Base-by-base conservation (phyloP, 2,888 invertebrate species). In the Cerceris ruficornis region DNA sequence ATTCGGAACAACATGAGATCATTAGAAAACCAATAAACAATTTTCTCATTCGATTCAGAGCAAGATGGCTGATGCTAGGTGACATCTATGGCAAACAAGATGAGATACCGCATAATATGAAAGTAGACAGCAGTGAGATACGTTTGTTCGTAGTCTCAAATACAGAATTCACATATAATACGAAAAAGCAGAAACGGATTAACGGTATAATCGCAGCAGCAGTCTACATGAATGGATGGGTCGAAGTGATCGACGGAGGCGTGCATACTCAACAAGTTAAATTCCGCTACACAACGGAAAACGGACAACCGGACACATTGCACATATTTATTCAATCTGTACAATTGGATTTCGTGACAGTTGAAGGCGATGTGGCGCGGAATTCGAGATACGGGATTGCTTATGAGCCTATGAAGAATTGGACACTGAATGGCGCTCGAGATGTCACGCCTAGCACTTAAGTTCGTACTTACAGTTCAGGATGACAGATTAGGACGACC, bases 61-160 rank as follows among this genome's bases (percentile, higher is more conserved):
- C 62, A 9, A 80, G 75, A 17, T 86, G 86, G 86, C 61, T 86
- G 50, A 82, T 83, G 76, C 54, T 71, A 50, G 86, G 86, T 11
- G 75, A 81, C n/a, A 49, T 68, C 8, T 69, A 83, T 9, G 28
- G 58, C 39, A 52, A 77, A 1, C 28, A 54, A 14, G 66, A 75
- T 11, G 70, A 71, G 2, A 11, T n/a, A 13, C 49, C 42, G 0
- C 69, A 55, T 1, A 8, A 41, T 9, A 14, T 72, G 14, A 11
- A 55, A 4, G 46, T 85, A 2, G 42, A 62, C 0, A 69, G 58
- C 41, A 72, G 73, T 28, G 50, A 59, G 7, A 69, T 42, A 4
- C 74, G 76, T 7, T 62, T 64, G 4, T 64, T 73, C 28, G 61
- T 79, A 11, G 71, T 69, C 52, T 71, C 74, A 28, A 71, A 64